Percentiles rank a stretch among this genome's conserved stretches.
These are phyloP conservation scores for Turritopsis rubra DNA, from an alignment of 30 jellyfish, hydroid and myxozoan genomes.

Conservation along the genomic window DNA sequence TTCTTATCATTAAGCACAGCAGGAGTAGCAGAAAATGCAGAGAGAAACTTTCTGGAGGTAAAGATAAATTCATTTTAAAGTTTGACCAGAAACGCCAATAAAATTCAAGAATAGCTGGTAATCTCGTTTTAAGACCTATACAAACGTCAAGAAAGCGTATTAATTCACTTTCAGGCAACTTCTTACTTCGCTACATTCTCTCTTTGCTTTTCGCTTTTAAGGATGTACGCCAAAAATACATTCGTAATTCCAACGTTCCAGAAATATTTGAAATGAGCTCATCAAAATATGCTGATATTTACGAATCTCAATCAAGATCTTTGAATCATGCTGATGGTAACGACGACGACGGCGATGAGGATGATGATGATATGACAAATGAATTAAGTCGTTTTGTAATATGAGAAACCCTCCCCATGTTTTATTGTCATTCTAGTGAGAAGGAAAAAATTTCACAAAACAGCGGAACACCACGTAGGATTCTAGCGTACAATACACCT, in stretches of 20 bases:
- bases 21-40: slow-evolving; percentile 37
- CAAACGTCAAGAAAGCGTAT: too few species aligned
- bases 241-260: slow-evolving; percentile 25
- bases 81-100: too few species aligned
- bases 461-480: too few species aligned
- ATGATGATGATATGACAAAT: neutral
- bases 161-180: neutral
- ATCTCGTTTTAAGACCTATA: too few species aligned
- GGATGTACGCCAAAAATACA: slow-evolving; percentile 28
- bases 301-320: slow-evolving; percentile 20
- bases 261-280: slow-evolving; percentile 32
- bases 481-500: too few species aligned
- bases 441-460: too few species aligned
- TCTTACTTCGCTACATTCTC: too few species aligned
- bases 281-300: neutral
- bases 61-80: neutral
- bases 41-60: slow-evolving; percentile 63
- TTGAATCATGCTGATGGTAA: neutral
- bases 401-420: too few species aligned
- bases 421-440: too few species aligned
- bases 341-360: slow-evolving; percentile 5
- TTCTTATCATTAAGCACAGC: slow-evolving; percentile 46
- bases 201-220: neutral
- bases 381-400: neutral
- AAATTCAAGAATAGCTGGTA: too few species aligned